Evolutionary conservation across 1,140 invertebrate species (phyloP), one percentile per base, ranked within the genome.

Genomic region (Metopolophium dirhodum): DNA sequence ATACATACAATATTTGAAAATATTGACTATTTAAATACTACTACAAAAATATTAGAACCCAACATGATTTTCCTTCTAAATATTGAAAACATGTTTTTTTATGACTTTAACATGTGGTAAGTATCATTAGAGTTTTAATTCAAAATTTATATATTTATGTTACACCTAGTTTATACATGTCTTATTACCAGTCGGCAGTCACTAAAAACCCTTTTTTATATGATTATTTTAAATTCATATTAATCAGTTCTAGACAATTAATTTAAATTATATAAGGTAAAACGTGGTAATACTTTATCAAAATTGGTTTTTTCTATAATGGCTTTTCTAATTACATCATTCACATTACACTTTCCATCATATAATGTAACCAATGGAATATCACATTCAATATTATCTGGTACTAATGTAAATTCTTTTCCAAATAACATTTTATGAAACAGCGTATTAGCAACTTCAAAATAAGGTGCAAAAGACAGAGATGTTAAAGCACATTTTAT

Each of bases 381-480:
- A 51, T 86, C 91, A 93, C 37, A 8, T 57, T 93, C 91, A 30
- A 93, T 93, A 85, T 93, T 45, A 51, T 93, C 91, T 30, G 91
- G 91, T 57, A 54, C 30, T 57, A 51, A 83, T 54, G 49, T 93
- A 45, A 93, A 93, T 86, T 93, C 82, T 85, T 85, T 93, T 22
- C 49, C 82, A 51, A 93, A 54, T 45, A 93, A 57, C 22, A 85
- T n/a, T 41, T 82, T 51, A 30, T 86, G 30, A 86, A 93, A 85
- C 7, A 93, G 37, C 7, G 57, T n/a, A 6, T n/a, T 41, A 35
- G 68, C 68, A 30, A 85, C 26, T 37, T 51, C 8, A 86, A 93
- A 93, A 57, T 93, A 93, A 54, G 91, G 91, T 18, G 91, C 91
- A 57, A 86, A 93, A 57, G 45, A 45, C 7, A 93, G 37, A 41